Conservation (phyloP, 2,888 invertebrate genomes). For the Corbicula japonica region DNA sequence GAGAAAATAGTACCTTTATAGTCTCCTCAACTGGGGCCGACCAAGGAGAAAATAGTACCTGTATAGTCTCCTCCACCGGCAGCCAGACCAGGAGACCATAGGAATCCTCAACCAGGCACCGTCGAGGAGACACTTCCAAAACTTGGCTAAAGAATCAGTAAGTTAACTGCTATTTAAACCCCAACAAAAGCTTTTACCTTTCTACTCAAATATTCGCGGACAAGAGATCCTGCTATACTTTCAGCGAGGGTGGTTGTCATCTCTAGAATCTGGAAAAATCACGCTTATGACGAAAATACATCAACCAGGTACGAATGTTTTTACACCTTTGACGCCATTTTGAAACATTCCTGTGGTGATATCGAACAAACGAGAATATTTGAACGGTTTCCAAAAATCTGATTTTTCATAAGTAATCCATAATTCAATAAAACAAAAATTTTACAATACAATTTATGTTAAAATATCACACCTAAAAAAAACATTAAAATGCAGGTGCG, state of each 20-base stretch:
- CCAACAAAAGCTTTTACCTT: too few species aligned
- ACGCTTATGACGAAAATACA: background rate
- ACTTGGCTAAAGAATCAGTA: too few species aligned
- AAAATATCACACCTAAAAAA: background rate
- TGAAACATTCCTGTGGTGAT: slow-evolving; percentile 66
- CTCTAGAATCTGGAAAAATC: background rate
- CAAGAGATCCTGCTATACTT: slow-evolving; percentile 80
- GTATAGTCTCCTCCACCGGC: too few species aligned
- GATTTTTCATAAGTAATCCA: background rate
- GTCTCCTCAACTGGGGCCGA: too few species aligned
- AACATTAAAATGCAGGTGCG: slow-evolving; percentile 6
- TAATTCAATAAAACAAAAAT: background rate
- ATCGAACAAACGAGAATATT: slow-evolving; percentile 34
- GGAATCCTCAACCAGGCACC: too few species aligned
- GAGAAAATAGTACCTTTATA: too few species aligned
- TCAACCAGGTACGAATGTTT: background rate
- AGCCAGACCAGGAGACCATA: too few species aligned
- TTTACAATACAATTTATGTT: background rate
- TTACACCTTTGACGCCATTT: slow-evolving; percentile 52
- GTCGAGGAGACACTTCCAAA: too few species aligned
- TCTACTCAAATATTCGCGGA: slow-evolving; percentile 83
- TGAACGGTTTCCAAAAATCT: background rate
- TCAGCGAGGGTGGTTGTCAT: slow-evolving; percentile 71
- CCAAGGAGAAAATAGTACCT: too few species aligned
- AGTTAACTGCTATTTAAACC: too few species aligned